Conservation (phyloP, 2,797 vertebrate species). For the Gymnocypris eckloni region DNA sequence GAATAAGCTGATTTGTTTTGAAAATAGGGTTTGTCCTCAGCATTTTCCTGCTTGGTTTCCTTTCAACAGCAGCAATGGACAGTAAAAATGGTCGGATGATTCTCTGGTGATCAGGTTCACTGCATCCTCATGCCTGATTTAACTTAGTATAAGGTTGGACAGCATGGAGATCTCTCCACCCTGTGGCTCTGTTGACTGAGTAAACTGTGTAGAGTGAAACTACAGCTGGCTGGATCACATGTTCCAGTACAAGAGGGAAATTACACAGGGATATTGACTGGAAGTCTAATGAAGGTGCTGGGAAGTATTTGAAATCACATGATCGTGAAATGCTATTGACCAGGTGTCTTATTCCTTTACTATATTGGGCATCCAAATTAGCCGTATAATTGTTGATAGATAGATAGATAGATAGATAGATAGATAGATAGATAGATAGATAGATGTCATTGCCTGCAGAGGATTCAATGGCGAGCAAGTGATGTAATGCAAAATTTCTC, state of each 20-base stretch:
- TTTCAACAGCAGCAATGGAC: neutral
- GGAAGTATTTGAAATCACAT: slow-evolving; percentile 14
- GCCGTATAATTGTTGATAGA: neutral
- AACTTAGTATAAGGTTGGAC: slow-evolving; percentile 7
- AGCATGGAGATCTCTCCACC: slow-evolving; percentile 47
- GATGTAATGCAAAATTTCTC: neutral
- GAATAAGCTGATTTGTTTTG: neutral
- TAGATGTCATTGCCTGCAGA: neutral
- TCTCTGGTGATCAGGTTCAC: slow-evolving; percentile 18
- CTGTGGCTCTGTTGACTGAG: slow-evolving; percentile 62
- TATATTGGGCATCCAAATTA: neutral
- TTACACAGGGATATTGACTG: slow-evolving; percentile 50
- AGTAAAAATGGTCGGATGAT: slow-evolving; percentile 25
- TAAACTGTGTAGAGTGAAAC: slow-evolving; percentile 61
- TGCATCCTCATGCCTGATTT: slow-evolving; percentile 42
- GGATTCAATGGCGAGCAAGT: neutral
- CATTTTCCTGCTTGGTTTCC: neutral
- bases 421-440: too few relatives aligned
- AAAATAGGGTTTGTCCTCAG: neutral
- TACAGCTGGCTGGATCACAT: slow-evolving; percentile 61
- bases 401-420: neutral
- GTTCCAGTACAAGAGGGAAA: slow-evolving; percentile 47
- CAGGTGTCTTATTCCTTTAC: neutral
- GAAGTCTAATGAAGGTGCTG: slow-evolving; percentile 12
- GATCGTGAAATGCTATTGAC: neutral